Evolutionary conservation across 2,113 vertebrate species (phyloP), one percentile per base, ranked within the genome.

Genomic region (Malurus cyaneus): DNA sequence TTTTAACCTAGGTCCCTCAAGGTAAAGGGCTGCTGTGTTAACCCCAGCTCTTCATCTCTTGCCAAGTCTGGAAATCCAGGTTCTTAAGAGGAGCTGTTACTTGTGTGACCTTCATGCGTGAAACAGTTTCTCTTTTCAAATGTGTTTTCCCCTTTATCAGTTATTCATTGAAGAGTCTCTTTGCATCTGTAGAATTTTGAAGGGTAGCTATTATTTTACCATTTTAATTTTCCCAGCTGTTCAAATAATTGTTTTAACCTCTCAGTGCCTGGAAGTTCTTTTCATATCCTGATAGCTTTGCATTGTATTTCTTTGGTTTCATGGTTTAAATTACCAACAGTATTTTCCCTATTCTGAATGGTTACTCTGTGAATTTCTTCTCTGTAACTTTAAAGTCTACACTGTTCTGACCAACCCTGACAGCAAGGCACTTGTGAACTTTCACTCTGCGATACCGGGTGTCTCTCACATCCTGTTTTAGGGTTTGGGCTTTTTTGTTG

Each of bases 181-280:
- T 95, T 94, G 94, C 96, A 97, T 96, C 95, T 96, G 96, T 95
- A 94, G 93, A 66, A 88, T 97, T 97, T 91, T 95, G 96, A 97
- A 97, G 97, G 88, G 93, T 96, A 96, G 94, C 97, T 97, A 97
- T 97, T 97, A 97, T 97, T 97, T 96, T 96, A 96, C 96, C 94
- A 89, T 96, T 97, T 97, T 96, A 97, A 97, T 97, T 97, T 96
- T 97, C 96, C 94, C 95, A 97, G 97, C 96, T 97, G 96, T 97
- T 96, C 92, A 97, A 96, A 96, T 96, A 97, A 96, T 96, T 97
- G 94, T 96, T 96, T 97, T 97, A 97, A 97, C 97, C 95, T 97
- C 95, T 96, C 87, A 77, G 54, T 96, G 95, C 31, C 96, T 96
- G 96, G 86, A 96, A 96, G 64, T 82, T 90, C 46, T 96, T 96